Conservation (phyloP, 2,888 invertebrate genomes). For the Drosophila subsilvestris region DNA sequence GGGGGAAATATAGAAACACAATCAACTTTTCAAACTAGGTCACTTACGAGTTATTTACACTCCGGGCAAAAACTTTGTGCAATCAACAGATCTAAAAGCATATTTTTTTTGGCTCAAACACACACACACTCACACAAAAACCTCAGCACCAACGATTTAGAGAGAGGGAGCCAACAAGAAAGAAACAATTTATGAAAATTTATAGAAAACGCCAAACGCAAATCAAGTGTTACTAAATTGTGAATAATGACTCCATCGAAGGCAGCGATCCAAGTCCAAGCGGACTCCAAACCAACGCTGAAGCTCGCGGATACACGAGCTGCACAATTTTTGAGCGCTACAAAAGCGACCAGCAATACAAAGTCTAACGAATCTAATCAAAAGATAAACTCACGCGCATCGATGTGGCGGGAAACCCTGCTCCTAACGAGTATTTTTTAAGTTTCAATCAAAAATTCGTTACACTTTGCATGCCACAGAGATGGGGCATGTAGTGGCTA, state of each 20-base stretch:
- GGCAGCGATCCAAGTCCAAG: constrained; percentile 22
- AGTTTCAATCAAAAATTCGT: constrained; percentile 80
- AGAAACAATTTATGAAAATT: constrained; percentile 68
- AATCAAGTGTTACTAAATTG: constrained; percentile 80
- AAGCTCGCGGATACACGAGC: constrained; percentile 12
- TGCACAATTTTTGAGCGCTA: constrained; percentile 63
- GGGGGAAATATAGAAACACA: constrained; percentile 4
- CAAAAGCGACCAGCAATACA: constrained; percentile 66
- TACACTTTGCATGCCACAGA: constrained; percentile 65
- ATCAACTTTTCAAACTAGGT: constrained; percentile 30
- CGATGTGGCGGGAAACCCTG: constrained; percentile 56
- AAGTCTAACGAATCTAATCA: constrained; percentile 76
- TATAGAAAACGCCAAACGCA: constrained; percentile 72
- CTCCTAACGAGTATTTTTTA: constrained; percentile 76
- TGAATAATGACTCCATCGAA: constrained; percentile 75
- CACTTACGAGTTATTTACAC: constrained; percentile 18
- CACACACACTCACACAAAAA: constrained; percentile 1
- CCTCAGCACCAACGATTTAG: background rate
- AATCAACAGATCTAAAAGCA: constrained; percentile 37
- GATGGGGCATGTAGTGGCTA: background rate
- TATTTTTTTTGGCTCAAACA: constrained; percentile 11
- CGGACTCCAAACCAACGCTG: constrained; percentile 22
- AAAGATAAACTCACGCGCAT: constrained; percentile 77
- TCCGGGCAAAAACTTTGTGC: constrained; percentile 32
- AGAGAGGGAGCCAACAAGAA: constrained; percentile 11